Conservation (phyloP, 2,888 invertebrate species). For the Tetragnatha montana region DNA sequence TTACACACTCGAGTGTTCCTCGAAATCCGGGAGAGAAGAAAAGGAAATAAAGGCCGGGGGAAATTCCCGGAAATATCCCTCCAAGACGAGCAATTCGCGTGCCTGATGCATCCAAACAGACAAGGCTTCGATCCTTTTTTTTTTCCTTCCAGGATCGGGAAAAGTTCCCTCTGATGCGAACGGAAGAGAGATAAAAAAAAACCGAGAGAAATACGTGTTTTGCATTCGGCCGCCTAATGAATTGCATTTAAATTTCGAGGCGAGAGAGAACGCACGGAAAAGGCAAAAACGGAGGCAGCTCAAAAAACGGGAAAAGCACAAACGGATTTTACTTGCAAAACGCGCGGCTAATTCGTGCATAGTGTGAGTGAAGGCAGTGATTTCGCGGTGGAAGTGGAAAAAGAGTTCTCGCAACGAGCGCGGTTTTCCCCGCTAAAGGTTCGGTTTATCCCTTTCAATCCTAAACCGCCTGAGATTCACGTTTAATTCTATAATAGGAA, state of each 20-base stretch:
- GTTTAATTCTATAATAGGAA: too few species aligned
- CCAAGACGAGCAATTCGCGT: slow-evolving; percentile 63
- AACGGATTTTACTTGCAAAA: slow-evolving; percentile 69
- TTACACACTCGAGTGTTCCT: neutral
- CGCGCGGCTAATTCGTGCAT: slow-evolving; percentile 64
- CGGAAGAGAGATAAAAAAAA: slow-evolving; percentile 10
- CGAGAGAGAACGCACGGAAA: slow-evolving; percentile 26
- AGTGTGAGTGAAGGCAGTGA: slow-evolving; percentile 59
- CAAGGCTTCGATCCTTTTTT: slow-evolving; percentile 39
- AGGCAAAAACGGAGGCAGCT: slow-evolving; percentile 34
- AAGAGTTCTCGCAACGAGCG: too few species aligned
- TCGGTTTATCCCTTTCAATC: too few species aligned
- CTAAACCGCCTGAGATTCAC: too few species aligned
- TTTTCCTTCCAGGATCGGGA: slow-evolving; percentile 28
- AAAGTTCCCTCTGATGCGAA: slow-evolving; percentile 29
- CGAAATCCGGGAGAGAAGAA: neutral
- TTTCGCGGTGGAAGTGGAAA: too few species aligned
- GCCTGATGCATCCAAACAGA: slow-evolving; percentile 46
- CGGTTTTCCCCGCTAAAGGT: too few species aligned
- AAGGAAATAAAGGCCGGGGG: neutral
- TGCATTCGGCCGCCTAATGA: slow-evolving; percentile 63
- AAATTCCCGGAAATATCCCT: slow-evolving; percentile 35
- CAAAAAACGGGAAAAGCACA: slow-evolving; percentile 21
- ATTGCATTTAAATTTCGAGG: slow-evolving; percentile 69
- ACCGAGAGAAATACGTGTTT: slow-evolving; percentile 55